A percentile compares a stretch with the other conserved stretches of the same genome.
Evolutionary conservation across 2,888 invertebrate genomes (phyloP).

Genomic region (Ypsolopha scabrella): DNA sequence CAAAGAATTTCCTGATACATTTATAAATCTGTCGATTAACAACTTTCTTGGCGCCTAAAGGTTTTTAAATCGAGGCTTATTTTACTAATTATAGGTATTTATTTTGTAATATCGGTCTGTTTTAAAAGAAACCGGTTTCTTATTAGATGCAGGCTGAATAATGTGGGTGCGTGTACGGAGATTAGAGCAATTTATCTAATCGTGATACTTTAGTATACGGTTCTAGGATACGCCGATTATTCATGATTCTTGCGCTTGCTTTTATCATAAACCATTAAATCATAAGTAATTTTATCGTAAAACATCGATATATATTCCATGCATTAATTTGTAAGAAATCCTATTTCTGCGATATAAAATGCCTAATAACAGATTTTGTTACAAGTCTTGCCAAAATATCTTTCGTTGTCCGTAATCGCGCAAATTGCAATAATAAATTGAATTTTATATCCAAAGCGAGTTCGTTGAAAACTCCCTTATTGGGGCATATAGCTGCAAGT

Average conservation of each 20-base stretch:
- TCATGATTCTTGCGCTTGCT: background rate
- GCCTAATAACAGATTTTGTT: background rate
- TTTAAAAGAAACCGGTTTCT: background rate
- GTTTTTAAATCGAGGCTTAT: background rate
- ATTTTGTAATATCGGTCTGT: background rate
- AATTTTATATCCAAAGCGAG: background rate
- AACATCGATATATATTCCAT: too few species aligned
- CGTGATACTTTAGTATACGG: conserved; percentile 9
- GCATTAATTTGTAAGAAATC: too few species aligned
- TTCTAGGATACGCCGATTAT: background rate
- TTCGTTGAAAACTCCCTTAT: conserved; percentile 5
- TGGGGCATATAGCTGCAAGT: conserved; percentile 12
- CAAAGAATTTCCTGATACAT: background rate
- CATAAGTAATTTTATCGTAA: background rate
- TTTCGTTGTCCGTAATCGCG: background rate
- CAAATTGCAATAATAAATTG: conserved; percentile 2
- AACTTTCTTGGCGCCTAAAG: background rate
- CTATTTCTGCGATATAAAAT: background rate
- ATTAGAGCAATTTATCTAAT: conserved; percentile 31
- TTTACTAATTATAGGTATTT: conserved; percentile 1
- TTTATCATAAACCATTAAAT: background rate
- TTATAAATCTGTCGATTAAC: background rate
- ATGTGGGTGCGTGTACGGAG: conserved; percentile 15
- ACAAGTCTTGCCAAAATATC: background rate
- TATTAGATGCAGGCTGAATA: conserved; percentile 1